Evolutionary conservation across 2,797 vertebrate species (phyloP).

Genomic region (Pelobates cultripes): DNA sequence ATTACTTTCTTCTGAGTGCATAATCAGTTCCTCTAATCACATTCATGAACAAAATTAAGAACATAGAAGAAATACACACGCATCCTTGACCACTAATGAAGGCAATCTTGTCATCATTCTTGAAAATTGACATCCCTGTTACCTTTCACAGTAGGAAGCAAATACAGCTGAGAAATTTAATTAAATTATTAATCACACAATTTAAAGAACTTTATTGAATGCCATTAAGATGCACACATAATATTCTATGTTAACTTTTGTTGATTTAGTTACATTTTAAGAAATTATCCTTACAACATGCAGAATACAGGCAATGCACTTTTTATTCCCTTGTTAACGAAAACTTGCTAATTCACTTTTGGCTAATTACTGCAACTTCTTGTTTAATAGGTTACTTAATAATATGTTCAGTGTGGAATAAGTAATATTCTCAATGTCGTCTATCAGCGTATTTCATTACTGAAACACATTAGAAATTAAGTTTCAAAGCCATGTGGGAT

Average conservation of each 20-base stretch:
- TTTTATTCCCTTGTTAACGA: slow-evolving; percentile 1
- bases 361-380: slow-evolving; percentile 19
- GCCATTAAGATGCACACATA: slow-evolving; percentile 26
- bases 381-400: slow-evolving; percentile 17
- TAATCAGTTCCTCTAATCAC: slow-evolving; percentile 68
- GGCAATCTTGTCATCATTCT: slow-evolving; percentile 67
- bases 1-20: slow-evolving; percentile 52
- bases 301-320: neutral
- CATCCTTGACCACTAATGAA: slow-evolving; percentile 68
- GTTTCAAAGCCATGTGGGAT: neutral
- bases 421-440: slow-evolving; percentile 20
- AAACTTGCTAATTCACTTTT: slow-evolving; percentile 15
- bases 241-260: slow-evolving; percentile 29
- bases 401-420: slow-evolving; percentile 5
- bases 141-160: slow-evolving; percentile 69
- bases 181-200: slow-evolving; percentile 73
- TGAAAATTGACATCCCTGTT: slow-evolving; percentile 66
- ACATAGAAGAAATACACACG: slow-evolving; percentile 68
- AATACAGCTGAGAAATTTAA: slow-evolving; percentile 66
- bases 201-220: slow-evolving; percentile 55
- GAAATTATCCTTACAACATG: too few relatives aligned
- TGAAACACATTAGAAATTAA: slow-evolving; percentile 6
- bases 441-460: slow-evolving; percentile 28
- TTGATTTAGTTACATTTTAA: slow-evolving; percentile 34
- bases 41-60: slow-evolving; percentile 69